A percentile compares a stretch with the other conserved stretches of the same genome.
These are phyloP conservation scores for Argynnis bischoffii DNA, from an alignment of 2,888 invertebrate species.

Conservation along the genomic window DNA sequence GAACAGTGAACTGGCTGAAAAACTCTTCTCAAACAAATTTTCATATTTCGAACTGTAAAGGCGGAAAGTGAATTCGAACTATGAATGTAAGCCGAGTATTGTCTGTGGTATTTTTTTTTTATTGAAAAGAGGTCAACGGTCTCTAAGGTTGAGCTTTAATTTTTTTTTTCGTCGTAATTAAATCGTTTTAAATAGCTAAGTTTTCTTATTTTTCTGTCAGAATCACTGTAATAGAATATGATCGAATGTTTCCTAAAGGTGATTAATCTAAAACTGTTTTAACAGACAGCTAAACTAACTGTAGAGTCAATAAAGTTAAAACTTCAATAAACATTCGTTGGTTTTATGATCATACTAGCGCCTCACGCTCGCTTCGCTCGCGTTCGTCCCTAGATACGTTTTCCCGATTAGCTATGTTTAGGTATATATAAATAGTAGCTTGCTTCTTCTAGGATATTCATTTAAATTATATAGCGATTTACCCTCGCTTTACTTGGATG, in stretches of 20 bases:
- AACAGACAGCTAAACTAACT: not conserved
- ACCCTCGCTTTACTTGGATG: no score
- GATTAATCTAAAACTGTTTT: constrained; percentile 11
- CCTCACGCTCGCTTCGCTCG: no score
- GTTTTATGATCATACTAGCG: no score
- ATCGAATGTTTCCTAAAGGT: constrained; percentile 9
- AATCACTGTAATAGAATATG: constrained; percentile 22
- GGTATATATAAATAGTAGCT: no score
- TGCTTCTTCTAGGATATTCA: no score
- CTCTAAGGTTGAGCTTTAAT: constrained; percentile 9
- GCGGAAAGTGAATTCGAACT: constrained; percentile 59
- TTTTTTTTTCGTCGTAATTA: constrained; percentile 11
- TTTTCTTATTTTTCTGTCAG: constrained; percentile 10
- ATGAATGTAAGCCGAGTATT: constrained; percentile 48
- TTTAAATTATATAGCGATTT: no score
- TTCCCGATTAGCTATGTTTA: no score
- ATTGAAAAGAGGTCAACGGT: constrained; percentile 16
- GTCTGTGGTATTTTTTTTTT: constrained; percentile 45
- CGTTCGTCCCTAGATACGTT: no score
- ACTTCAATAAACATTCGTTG: no score
- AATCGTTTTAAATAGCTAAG: constrained; percentile 24
- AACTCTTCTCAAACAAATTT: constrained; percentile 55
- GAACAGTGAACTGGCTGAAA: constrained; percentile 47
- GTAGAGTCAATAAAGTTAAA: not conserved
- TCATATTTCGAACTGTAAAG: constrained; percentile 58